phyloP scores from a whole-genome alignment of 2,113 vertebrate genomes.

The Furnarius figulus region DNA sequence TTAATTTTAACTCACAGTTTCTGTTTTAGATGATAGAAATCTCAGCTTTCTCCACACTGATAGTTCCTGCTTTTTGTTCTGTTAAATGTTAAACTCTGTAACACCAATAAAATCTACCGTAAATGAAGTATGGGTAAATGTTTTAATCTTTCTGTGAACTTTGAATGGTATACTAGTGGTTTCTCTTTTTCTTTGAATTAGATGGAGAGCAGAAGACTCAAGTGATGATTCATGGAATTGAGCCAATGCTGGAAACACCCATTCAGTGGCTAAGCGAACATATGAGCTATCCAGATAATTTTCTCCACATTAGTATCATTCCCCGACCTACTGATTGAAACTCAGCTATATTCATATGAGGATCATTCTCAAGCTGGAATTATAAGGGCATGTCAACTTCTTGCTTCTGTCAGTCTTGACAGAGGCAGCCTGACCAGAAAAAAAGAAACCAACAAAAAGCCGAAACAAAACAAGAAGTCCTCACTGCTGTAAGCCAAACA shows the following conservation, averaged over 20 bases:
- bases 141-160: constrained; percentile 52
- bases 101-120: neutral
- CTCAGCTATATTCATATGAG: neutral
- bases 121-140: neutral
- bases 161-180: constrained; percentile 28
- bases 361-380: constrained; percentile 54
- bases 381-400: constrained; percentile 64
- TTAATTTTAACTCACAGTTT: constrained; percentile 64
- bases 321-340: constrained; percentile 88
- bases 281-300: constrained; percentile 98
- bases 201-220: constrained; percentile 90
- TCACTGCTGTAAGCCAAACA: constrained; percentile 72
- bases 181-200: constrained; percentile 78
- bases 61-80: constrained; percentile 52
- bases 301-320: constrained; percentile 94
- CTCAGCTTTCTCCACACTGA: constrained; percentile 58
- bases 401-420: constrained; percentile 52
- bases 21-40: constrained; percentile 55
- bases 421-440: constrained; percentile 67
- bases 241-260: constrained; percentile 95
- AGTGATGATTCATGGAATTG: constrained; percentile 96
- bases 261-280: constrained; percentile 98
- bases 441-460: neutral
- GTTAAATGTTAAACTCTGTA: constrained; percentile 18
- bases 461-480: constrained; percentile 60